Percentiles rank a stretch among this genome's conserved stretches.
phyloP scores from a whole-genome alignment of 23 tunicate genomes.

The Trididemnum nubilum region DNA sequence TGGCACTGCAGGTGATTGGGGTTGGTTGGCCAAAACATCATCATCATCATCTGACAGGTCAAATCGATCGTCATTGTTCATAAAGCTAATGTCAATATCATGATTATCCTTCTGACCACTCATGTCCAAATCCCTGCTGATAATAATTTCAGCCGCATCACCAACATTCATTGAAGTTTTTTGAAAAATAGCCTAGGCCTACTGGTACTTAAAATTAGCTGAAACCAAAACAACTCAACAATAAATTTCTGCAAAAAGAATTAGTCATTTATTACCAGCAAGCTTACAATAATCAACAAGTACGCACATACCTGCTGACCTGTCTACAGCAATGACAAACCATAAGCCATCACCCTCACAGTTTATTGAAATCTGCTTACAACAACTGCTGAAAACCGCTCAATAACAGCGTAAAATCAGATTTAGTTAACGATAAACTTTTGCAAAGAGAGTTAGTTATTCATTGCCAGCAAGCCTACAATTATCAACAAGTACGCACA shows the following conservation, averaged over 20 bases:
- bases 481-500: too few relatives aligned
- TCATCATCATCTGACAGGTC: conserved; percentile 21
- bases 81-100: not conserved
- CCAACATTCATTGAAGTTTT: not conserved
- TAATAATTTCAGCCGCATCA: conserved; percentile 21
- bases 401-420: too few relatives aligned
- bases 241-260: conserved; percentile 7
- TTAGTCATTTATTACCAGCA: not conserved
- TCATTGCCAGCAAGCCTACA: too few relatives aligned
- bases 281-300: not conserved
- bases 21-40: conserved; percentile 9
- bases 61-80: not conserved
- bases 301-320: not conserved
- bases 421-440: too few relatives aligned
- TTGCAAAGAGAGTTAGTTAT: too few relatives aligned
- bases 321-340: not conserved
- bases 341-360: too few relatives aligned
- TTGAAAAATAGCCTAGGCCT: not conserved
- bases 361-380: too few relatives aligned
- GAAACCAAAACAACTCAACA: not conserved
- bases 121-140: conserved; percentile 6
- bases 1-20: not conserved
- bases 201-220: not conserved
- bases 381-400: not conserved
- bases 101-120: not conserved